Percentiles rank a stretch among this genome's conserved stretches.
These are phyloP conservation scores for Chironex yamaguchii DNA, from an alignment of 30 jellyfish, hydroid and myxozoan species.

Conservation along the genomic window DNA sequence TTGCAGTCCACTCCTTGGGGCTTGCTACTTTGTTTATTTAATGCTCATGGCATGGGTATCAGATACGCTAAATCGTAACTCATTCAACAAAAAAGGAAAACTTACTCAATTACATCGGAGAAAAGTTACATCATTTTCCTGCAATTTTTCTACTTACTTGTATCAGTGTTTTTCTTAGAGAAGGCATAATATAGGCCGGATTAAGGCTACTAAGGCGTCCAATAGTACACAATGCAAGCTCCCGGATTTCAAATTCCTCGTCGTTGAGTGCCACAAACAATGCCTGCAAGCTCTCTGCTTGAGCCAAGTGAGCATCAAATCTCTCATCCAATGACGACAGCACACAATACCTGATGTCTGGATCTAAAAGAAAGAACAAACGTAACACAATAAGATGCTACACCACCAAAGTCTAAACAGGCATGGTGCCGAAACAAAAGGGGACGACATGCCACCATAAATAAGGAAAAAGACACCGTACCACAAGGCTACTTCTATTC, in stretches of 20 bases:
- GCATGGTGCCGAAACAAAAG: conserved; percentile 25
- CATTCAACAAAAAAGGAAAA: background rate
- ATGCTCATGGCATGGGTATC: too few species aligned
- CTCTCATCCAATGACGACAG: conserved; percentile 86
- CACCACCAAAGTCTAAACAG: background rate
- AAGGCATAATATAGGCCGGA: conserved; percentile 96
- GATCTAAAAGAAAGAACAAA: conserved; percentile 51
- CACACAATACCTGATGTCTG: conserved; percentile 91
- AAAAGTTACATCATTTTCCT: too few species aligned
- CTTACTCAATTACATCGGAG: background rate
- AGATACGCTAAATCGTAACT: background rate
- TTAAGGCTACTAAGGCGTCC: conserved; percentile 91
- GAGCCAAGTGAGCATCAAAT: conserved; percentile 95
- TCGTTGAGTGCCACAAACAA: conserved; percentile 92
- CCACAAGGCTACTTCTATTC: too few species aligned
- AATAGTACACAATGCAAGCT: conserved; percentile 85
- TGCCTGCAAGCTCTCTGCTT: conserved; percentile 95
- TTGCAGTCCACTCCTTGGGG: too few species aligned
- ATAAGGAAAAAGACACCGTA: too few species aligned
- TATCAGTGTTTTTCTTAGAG: conserved; percentile 84
- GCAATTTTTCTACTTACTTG: conserved; percentile 78
- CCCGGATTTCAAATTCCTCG: conserved; percentile 91
- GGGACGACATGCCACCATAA: conserved; percentile 88
- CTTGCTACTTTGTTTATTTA: too few species aligned
- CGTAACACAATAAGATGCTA: background rate